phyloP scores from a whole-genome alignment of 2,797 vertebrate genomes.

The Cossypha caffra region DNA sequence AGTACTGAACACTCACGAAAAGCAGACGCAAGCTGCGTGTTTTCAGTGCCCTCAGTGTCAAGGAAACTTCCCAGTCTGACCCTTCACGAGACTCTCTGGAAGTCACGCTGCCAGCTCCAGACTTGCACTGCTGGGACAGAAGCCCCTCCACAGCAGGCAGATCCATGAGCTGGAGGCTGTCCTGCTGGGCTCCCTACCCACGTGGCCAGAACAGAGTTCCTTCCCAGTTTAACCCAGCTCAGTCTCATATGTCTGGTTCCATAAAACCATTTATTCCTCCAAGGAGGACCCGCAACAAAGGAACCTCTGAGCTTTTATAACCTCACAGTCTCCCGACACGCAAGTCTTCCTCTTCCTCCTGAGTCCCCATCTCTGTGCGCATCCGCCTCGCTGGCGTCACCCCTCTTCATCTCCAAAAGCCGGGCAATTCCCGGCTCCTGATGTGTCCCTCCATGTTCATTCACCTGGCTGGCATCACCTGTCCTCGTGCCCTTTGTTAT shows the following conservation, averaged over 20 bases:
- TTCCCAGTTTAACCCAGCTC: not conserved
- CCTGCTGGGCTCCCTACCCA: not conserved
- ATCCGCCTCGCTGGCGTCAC: fast-evolving
- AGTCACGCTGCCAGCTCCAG: not conserved
- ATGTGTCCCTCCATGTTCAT: not conserved
- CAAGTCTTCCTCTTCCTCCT: not conserved
- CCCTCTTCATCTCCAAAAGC: not conserved
- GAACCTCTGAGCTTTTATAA: not conserved
- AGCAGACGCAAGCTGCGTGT: not conserved
- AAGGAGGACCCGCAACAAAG: fast-evolving
- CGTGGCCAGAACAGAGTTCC: not conserved
- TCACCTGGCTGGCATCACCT: not conserved
- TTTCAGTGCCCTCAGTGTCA: not conserved
- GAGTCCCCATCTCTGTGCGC: not conserved
- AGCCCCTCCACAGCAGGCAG: fast-evolving
- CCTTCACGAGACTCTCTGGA: not conserved
- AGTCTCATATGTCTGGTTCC: not conserved
- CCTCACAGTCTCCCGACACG: fast-evolving
- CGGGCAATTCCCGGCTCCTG: not conserved
- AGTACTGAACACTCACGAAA: not conserved
- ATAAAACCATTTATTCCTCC: not conserved
- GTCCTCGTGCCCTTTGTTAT: fast-evolving
- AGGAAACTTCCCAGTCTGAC: not conserved
- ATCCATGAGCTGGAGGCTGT: not conserved
- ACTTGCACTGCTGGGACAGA: not conserved